A percentile compares a stretch with the other conserved stretches of the same genome.
Evolutionary conservation across 2,888 invertebrate species (phyloP).

Genomic region (Melieria crassipennis): DNA sequence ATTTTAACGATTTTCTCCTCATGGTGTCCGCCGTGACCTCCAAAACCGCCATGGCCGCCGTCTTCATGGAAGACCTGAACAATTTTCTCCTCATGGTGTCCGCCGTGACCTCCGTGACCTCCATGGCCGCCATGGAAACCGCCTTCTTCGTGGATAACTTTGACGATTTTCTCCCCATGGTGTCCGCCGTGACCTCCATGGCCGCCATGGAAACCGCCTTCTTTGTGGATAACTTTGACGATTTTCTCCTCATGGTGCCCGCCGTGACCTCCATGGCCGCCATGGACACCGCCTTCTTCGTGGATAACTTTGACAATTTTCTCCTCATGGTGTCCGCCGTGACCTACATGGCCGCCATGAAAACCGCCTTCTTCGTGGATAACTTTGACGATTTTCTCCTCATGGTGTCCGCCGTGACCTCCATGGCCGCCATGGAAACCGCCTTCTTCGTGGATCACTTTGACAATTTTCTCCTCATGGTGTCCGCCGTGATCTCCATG

Average conservation of each 20-base stretch:
- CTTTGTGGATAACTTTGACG: conserved; percentile 46
- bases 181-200: conserved; percentile 16
- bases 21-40: conserved; percentile 9
- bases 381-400: conserved; percentile 29
- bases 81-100: not conserved
- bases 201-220: conserved; percentile 24
- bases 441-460: conserved; percentile 44
- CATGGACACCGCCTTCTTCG: conserved; percentile 12
- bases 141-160: conserved; percentile 37
- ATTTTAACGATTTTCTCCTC: conserved; percentile 36
- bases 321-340: conserved; percentile 3
- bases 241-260: not conserved
- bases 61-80: no score
- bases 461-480: conserved; percentile 40
- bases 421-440: conserved; percentile 21
- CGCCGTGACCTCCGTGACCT: conserved; percentile 4
- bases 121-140: conserved; percentile 1
- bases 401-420: conserved; percentile 7
- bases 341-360: conserved; percentile 8
- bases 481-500: conserved; percentile 32
- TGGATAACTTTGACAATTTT: conserved; percentile 33
- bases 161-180: conserved; percentile 34
- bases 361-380: conserved; percentile 20
- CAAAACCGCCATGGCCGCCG: conserved; percentile 1
- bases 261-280: not conserved